Evolutionary conservation across 2,888 invertebrate species (phyloP).

Genomic region (Xestia xanthographa): DNA sequence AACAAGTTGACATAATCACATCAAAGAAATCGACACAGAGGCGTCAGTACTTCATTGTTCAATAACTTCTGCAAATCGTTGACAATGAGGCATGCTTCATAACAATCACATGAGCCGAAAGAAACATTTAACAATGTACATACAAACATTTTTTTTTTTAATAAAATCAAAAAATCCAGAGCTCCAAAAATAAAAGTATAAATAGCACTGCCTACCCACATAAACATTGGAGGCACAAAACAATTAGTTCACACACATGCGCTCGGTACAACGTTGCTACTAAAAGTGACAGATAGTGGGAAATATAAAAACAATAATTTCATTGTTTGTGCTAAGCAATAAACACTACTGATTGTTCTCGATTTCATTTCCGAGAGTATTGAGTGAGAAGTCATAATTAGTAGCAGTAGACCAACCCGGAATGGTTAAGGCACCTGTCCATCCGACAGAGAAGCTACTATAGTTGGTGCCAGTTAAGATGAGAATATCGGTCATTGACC

Average conservation of each 20-base stretch:
- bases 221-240: slow-evolving; percentile 45
- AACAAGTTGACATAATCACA: background rate
- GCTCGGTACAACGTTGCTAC: slow-evolving; percentile 14
- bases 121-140: background rate
- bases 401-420: background rate
- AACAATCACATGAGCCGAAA: background rate
- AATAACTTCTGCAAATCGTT: background rate
- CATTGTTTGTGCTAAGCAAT: slow-evolving; percentile 70
- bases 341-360: slow-evolving; percentile 69
- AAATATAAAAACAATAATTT: slow-evolving; percentile 73
- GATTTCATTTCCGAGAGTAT: slow-evolving; percentile 37
- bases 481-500: no score
- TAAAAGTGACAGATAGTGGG: slow-evolving; percentile 68
- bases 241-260: slow-evolving; percentile 40
- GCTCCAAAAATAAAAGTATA: slow-evolving; percentile 70
- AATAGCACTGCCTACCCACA: slow-evolving; percentile 66
- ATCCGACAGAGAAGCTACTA: no score
- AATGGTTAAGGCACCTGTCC: background rate
- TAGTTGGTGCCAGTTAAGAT: no score
- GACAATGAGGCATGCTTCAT: slow-evolving; percentile 3
- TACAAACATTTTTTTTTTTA: background rate
- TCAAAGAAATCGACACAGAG: background rate
- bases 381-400: slow-evolving; percentile 30
- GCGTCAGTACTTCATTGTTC: slow-evolving; percentile 10
- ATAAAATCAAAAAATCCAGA: slow-evolving; percentile 69